A percentile compares a stretch with the other conserved stretches of the same genome.
Conservation (phyloP, 2,797 vertebrate species). For the Propithecus deckenii region DNA sequence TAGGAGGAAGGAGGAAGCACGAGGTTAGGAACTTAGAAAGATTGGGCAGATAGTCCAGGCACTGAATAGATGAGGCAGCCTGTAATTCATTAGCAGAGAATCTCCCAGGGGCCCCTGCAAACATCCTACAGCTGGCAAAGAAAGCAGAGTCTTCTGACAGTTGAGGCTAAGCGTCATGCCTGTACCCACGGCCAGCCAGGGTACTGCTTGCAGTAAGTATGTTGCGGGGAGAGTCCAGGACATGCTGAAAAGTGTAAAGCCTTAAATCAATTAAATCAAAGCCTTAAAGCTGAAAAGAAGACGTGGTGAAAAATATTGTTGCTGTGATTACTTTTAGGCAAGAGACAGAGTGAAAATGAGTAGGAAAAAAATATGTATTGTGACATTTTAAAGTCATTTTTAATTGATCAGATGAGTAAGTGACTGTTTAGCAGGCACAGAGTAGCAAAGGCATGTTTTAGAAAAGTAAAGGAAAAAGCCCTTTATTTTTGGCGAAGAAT, state of each 20-base stretch:
- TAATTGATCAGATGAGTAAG: neutral
- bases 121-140: conserved; percentile 69
- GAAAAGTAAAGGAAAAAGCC: neutral
- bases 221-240: neutral
- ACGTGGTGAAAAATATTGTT: neutral
- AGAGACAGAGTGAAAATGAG: neutral
- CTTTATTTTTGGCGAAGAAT: neutral
- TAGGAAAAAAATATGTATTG: neutral
- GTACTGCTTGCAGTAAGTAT: neutral
- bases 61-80: conserved; percentile 72
- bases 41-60: conserved; percentile 84
- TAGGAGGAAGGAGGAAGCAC: conserved; percentile 84
- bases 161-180: neutral
- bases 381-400: neutral
- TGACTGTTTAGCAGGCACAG: neutral
- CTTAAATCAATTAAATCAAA: neutral
- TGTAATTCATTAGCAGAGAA: conserved; percentile 84
- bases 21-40: conserved; percentile 87
- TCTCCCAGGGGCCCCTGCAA: conserved; percentile 79
- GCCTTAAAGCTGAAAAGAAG: neutral
- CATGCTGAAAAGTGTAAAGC: neutral
- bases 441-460: neutral
- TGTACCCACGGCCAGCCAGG: neutral
- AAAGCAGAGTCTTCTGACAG: neutral
- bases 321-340: neutral